Conservation (phyloP, 2,797 vertebrate genomes). For the Gephyroberyx darwinii region DNA sequence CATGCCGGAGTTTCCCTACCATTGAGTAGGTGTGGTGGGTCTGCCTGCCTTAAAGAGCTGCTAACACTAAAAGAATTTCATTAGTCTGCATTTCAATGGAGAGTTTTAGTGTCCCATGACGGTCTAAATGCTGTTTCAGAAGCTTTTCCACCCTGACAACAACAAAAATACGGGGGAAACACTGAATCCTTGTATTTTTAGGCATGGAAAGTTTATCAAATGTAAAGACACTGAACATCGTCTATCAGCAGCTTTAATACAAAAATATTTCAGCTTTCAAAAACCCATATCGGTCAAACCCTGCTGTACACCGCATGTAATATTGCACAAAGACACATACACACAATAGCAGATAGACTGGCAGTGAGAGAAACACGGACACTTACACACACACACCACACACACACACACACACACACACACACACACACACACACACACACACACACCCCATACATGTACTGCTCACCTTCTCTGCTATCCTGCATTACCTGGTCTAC, state of each 20-base stretch:
- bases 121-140: too few species aligned
- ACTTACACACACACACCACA: neutral
- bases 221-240: conserved; percentile 52
- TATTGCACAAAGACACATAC: too few species aligned
- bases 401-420: neutral
- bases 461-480: conserved; percentile 14
- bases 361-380: neutral
- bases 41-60: too few species aligned
- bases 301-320: conserved; percentile 7
- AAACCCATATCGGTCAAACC: conserved; percentile 21
- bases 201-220: conserved; percentile 9
- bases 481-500: conserved; percentile 11
- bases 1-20: too few species aligned
- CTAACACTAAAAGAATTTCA: neutral
- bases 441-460: neutral
- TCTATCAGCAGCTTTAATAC: conserved; percentile 43
- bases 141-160: too few species aligned
- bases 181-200: too few species aligned
- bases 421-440: neutral
- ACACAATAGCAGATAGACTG: neutral
- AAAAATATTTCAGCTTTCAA: conserved; percentile 52
- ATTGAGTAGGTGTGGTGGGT: too few species aligned
- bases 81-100: neutral
- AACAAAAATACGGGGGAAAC: too few species aligned
- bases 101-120: neutral